phyloP scores from a whole-genome alignment of 1,140 invertebrate genomes.

The Drosophila carrolli region DNA sequence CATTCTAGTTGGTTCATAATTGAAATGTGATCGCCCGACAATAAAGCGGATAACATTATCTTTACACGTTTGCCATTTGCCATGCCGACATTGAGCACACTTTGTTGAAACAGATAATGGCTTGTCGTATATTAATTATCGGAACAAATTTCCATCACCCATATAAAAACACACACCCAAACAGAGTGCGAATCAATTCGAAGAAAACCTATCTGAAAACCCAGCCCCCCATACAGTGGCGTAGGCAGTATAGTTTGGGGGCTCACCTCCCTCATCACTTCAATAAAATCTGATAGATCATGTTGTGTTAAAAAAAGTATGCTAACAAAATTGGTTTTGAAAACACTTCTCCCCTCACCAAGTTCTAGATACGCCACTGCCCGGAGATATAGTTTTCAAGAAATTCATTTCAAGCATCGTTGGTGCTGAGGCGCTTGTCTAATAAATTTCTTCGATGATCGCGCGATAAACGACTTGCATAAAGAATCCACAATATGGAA shows the following conservation, averaged over 20 bases:
- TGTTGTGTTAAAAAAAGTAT: too few species aligned
- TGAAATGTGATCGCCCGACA: conserved; percentile 17
- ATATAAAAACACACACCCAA: conserved; percentile 38
- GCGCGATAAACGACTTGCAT: conserved; percentile 60
- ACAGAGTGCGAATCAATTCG: conserved; percentile 37
- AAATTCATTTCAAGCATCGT: conserved; percentile 77
- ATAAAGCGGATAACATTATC: conserved; percentile 20
- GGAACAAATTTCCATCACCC: conserved; percentile 76
- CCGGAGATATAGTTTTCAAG: conserved; percentile 42
- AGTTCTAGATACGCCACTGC: too few species aligned
- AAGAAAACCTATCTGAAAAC: conserved; percentile 52
- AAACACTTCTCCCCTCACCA: too few species aligned
- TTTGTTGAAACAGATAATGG: conserved; percentile 71
- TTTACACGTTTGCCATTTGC: conserved; percentile 22
- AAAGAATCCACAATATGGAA: conserved; percentile 49
- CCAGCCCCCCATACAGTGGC: not conserved
- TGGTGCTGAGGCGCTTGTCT: conserved; percentile 55
- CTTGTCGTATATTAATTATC: conserved; percentile 80
- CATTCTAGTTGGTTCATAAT: not conserved
- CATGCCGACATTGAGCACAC: conserved; percentile 56
- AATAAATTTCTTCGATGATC: conserved; percentile 66
- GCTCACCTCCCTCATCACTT: too few species aligned
- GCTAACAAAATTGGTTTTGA: too few species aligned
- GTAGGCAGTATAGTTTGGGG: too few species aligned
- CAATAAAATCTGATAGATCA: too few species aligned